Conservation (phyloP, 1,140 invertebrate genomes). For the Cataglyphis hispanica region DNA sequence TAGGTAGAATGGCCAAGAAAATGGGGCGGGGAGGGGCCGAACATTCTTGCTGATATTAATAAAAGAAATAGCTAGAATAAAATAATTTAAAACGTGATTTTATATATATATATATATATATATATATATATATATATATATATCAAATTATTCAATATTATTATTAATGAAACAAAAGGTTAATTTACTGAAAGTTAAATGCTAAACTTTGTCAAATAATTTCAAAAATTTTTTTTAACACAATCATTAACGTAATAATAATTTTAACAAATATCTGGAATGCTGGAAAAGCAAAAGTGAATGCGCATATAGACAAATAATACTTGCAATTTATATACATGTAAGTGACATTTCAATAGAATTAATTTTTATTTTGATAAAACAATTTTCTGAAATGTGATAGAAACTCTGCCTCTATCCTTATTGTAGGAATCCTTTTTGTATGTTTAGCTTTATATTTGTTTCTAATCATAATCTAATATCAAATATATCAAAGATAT, state of each 20-base stretch:
- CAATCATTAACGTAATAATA: background rate
- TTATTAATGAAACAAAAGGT: background rate
- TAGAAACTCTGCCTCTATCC: background rate
- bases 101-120: no score
- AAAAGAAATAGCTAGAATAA: background rate
- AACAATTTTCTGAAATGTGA: background rate
- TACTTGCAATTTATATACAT: slow-evolving; percentile 1
- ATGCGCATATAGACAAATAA: background rate
- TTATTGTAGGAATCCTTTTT: background rate
- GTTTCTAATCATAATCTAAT: background rate
- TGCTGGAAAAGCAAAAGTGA: background rate
- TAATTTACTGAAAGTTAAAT: background rate
- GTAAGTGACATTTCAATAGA: background rate
- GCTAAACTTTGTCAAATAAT: slow-evolving; percentile 3
- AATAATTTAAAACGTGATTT: background rate
- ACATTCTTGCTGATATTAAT: background rate
- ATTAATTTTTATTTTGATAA: slow-evolving; percentile 7
- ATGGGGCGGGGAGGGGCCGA: no score
- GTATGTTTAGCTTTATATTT: background rate
- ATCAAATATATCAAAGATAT: background rate
- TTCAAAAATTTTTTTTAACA: background rate
- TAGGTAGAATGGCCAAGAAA: background rate
- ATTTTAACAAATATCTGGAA: background rate
- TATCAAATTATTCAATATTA: background rate
- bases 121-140: no score